Evolutionary conservation across 2,797 vertebrate genomes (phyloP).

Genomic region (Hephaestus fuliginosus): DNA sequence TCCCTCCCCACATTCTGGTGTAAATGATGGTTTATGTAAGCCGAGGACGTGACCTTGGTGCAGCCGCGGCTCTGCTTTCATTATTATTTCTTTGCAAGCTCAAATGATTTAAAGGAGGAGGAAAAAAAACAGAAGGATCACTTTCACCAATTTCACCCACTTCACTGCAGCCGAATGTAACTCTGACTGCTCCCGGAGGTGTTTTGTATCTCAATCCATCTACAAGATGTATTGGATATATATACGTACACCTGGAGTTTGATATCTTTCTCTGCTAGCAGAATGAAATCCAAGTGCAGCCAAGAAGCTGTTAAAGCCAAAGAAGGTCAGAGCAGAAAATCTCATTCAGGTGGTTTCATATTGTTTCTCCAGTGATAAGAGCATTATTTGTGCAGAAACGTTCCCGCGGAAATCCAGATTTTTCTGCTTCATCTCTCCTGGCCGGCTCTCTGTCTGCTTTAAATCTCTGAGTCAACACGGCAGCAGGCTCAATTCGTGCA

Average conservation of each 20-base stretch:
- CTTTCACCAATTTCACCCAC: not conserved
- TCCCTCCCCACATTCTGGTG: too few species aligned
- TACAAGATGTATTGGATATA: not conserved
- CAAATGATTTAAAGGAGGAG: not conserved
- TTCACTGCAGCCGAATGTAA: not conserved
- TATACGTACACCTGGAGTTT: conserved; percentile 5
- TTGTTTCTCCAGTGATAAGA: conserved; percentile 20
- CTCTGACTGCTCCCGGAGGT: not conserved
- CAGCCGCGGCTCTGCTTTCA: not conserved
- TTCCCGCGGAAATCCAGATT: conserved; percentile 28
- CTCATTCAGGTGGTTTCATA: conserved; percentile 29
- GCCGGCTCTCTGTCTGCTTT: conserved; percentile 14
- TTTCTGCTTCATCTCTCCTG: conserved; percentile 21
- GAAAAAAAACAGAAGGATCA: not conserved
- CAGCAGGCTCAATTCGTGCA: conserved; percentile 11
- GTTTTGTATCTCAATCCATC: not conserved
- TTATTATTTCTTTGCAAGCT: not conserved
- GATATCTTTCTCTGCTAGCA: not conserved
- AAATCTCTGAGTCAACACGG: conserved; percentile 33
- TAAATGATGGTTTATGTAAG: too few species aligned
- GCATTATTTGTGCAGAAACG: conserved; percentile 3
- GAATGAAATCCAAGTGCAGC: conserved; percentile 16
- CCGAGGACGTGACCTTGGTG: not conserved
- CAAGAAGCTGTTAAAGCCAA: not conserved
- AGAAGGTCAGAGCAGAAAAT: conserved; percentile 20